Evolutionary conservation across 2,797 vertebrate genomes (phyloP), one percentile per base, ranked within the genome.

Genomic region (Acrossocheilus wenchowensis): DNA sequence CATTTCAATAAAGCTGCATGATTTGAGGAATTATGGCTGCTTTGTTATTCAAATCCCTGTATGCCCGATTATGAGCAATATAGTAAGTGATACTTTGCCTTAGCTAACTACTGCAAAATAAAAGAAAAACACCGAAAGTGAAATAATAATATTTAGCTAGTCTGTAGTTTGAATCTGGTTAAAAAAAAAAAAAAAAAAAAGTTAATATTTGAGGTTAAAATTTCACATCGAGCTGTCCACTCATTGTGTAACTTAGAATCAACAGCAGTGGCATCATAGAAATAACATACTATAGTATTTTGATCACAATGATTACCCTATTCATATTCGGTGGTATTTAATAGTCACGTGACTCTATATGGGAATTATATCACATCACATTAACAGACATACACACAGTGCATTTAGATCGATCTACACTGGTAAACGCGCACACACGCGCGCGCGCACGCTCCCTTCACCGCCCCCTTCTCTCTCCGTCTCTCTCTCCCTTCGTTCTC

Each of bases 401-500:
- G 60, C 23, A 30, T 81, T 80, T 68, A 69, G 60, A 69, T 92
- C 83, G 90, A 91, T 88, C 90, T 91, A 91, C 82, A 90, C 92
- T 90, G 86, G 84, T 78, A 91, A 92, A 88, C 78, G 91, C 84
- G 90, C 90, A 82, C 89, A 66, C 91, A 83, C 86, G 87, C 89
- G 82, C 86, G 57, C 83, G 62, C 88, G 52, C 78, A 14, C 45
- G 19, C 30, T 69, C 43, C 10, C 79, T 81, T 69, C 73, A 21
- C 82, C 45, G 89, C 69, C 86, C 79, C 83, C 81, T 36, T 80
- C 85, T 84, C 83, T 66, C 80, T 78, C 88, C 48, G 80, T 86
- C 88, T 91, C 90, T 90, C 91, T 89, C 85, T 84, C 92, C 89
- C 89, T 85, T 14, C 52, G 36, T 92, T 90, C 86, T 89, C 93